Conservation (phyloP, 2,888 invertebrate genomes). For the Cordilura impudica region DNA sequence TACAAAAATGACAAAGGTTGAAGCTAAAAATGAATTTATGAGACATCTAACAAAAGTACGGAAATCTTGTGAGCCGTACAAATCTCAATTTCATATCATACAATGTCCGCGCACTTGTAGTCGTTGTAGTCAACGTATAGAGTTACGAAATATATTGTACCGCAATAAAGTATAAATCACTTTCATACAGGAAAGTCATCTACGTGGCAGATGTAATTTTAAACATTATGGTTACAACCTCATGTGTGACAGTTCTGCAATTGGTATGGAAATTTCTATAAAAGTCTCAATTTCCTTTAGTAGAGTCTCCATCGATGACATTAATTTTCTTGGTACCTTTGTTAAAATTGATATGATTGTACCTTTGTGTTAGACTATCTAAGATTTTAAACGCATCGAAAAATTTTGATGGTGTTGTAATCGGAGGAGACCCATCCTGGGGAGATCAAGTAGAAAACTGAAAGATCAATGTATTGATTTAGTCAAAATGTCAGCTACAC, state of each 20-base stretch:
- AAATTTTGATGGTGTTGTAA: background rate
- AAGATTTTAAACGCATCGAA: background rate
- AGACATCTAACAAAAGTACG: background rate
- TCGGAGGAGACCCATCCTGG: background rate
- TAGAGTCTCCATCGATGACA: background rate
- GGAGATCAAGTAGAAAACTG: background rate
- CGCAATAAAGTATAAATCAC: background rate
- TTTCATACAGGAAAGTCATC: background rate
- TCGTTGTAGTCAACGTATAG: too few relatives aligned
- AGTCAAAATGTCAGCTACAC: background rate
- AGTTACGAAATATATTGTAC: background rate
- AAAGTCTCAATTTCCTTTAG: background rate
- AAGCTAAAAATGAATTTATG: too few relatives aligned
- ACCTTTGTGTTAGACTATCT: background rate
- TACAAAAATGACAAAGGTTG: background rate
- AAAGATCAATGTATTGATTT: background rate
- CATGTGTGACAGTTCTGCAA: background rate
- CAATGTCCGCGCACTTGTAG: too few relatives aligned
- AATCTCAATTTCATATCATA: too few relatives aligned
- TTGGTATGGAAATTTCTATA: background rate
- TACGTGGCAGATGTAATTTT: background rate
- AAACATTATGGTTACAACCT: background rate
- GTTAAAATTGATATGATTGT: background rate
- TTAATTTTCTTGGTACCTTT: background rate
- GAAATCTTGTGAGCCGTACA: background rate